Percentiles rank a stretch among this genome's conserved stretches.
phyloP scores from a whole-genome alignment of 2,888 invertebrate genomes.

The Drosophila yooni region DNA sequence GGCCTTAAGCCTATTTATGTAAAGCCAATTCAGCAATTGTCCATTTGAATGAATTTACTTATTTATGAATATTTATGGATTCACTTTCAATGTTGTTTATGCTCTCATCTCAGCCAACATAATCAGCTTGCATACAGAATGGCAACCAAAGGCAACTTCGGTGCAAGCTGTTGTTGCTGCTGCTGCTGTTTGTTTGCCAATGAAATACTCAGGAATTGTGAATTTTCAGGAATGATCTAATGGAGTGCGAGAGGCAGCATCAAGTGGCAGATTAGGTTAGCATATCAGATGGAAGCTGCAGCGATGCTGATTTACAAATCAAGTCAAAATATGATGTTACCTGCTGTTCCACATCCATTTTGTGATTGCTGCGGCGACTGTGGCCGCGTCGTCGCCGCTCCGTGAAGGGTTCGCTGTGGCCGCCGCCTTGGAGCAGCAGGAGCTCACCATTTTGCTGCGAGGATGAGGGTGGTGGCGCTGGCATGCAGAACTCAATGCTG shows the following conservation, averaged over 20 bases:
- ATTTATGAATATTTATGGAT: background rate
- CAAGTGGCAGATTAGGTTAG: background rate
- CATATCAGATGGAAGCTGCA: background rate
- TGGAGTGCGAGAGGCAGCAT: background rate
- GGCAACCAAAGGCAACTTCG: too few relatives aligned
- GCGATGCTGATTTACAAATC: background rate
- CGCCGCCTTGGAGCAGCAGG: slow-evolving; percentile 65
- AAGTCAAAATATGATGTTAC: slow-evolving; percentile 45
- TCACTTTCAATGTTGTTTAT: background rate
- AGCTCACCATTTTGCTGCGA: slow-evolving; percentile 78
- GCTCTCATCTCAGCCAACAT: background rate
- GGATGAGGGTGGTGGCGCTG: slow-evolving; percentile 72
- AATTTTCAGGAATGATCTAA: background rate
- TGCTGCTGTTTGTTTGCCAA: background rate
- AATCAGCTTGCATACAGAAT: background rate
- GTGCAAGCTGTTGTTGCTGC: too few relatives aligned
- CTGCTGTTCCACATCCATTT: slow-evolving; percentile 84
- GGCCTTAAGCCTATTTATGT: background rate
- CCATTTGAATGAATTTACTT: background rate
- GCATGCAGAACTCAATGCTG: slow-evolving; percentile 84
- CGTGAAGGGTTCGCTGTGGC: slow-evolving; percentile 79
- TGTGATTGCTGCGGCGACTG: slow-evolving; percentile 84
- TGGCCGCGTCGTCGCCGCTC: slow-evolving; percentile 83
- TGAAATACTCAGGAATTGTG: background rate
- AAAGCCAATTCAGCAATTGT: background rate